Percentiles rank a stretch among this genome's conserved stretches.
Conservation (phyloP, 2,113 vertebrate species). For the Limanda limanda region DNA sequence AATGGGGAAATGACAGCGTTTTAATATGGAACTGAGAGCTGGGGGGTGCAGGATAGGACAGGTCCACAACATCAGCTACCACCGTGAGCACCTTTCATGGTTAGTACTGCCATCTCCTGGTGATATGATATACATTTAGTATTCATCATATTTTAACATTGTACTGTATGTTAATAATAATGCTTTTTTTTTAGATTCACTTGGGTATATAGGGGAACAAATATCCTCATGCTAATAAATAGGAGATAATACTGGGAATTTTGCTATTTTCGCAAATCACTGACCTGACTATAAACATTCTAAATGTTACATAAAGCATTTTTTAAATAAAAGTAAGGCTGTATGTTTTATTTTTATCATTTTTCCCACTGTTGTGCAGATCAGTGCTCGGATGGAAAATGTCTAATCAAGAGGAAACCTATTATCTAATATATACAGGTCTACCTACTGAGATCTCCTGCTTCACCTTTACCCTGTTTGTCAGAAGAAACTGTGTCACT, state of each 20-base stretch:
- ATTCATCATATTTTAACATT: neutral
- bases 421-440: neutral
- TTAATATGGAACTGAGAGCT: slow-evolving; percentile 21
- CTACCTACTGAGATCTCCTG: neutral
- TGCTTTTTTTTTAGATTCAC: neutral
- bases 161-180: neutral
- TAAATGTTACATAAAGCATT: neutral
- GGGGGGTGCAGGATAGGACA: neutral
- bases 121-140: neutral
- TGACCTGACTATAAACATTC: neutral
- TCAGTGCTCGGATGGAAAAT: neutral
- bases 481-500: slow-evolving; percentile 29
- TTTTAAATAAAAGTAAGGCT: too few relatives aligned
- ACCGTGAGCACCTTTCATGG: slow-evolving; percentile 45
- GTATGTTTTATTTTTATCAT: neutral
- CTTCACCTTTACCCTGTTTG: slow-evolving; percentile 24
- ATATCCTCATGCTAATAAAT: neutral
- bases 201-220: too few relatives aligned
- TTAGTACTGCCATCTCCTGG: slow-evolving; percentile 74
- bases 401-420: neutral
- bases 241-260: neutral
- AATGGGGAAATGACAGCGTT: slow-evolving; percentile 9
- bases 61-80: slow-evolving; percentile 27
- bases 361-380: neutral
- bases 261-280: neutral